phyloP scores from a whole-genome alignment of 2,888 invertebrate genomes.

The Arenicola marina region DNA sequence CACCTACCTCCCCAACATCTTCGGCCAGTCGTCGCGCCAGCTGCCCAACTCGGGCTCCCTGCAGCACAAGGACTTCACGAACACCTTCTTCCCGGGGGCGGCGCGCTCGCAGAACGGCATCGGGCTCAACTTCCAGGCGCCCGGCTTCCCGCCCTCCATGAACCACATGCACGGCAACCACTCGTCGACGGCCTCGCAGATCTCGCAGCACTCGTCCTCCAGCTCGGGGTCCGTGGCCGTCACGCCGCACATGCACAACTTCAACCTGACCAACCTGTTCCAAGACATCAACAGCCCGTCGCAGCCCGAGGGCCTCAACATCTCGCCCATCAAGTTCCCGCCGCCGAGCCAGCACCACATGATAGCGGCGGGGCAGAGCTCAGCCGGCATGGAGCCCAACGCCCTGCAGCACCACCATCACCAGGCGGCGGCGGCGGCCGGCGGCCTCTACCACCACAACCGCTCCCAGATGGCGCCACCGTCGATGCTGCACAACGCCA shows the following conservation, averaged over 20 bases:
- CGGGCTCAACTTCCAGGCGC: slow-evolving; percentile 53
- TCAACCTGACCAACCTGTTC: slow-evolving; percentile 55
- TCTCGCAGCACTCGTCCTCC: slow-evolving; percentile 49
- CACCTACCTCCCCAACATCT: slow-evolving; percentile 50
- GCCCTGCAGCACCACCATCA: slow-evolving; percentile 21
- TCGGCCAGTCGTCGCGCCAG: slow-evolving; percentile 42
- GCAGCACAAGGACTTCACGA: slow-evolving; percentile 46
- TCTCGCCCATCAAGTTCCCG: slow-evolving; percentile 58
- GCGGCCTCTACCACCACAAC: slow-evolving; percentile 44
- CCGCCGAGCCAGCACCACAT: slow-evolving; percentile 50
- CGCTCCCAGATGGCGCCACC: slow-evolving; percentile 48
- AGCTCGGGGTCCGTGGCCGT: slow-evolving; percentile 40
- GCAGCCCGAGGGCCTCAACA: slow-evolving; percentile 49
- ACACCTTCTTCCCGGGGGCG: slow-evolving; percentile 44
- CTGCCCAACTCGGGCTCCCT: slow-evolving; percentile 43
- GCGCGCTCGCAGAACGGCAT: slow-evolving; percentile 50
- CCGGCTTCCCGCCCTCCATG: slow-evolving; percentile 51
- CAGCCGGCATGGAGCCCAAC: slow-evolving; percentile 33
- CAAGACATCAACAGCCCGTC: slow-evolving; percentile 47
- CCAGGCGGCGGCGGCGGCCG: slow-evolving; percentile 6
- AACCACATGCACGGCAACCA: slow-evolving; percentile 47
- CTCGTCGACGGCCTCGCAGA: slow-evolving; percentile 42
- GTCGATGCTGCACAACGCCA: slow-evolving; percentile 52
- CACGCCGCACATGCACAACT: slow-evolving; percentile 55
- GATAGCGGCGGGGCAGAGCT: slow-evolving; percentile 45